Base-by-base conservation (phyloP, 1,140 invertebrate species). In the Harpegnathos saltator region DNA sequence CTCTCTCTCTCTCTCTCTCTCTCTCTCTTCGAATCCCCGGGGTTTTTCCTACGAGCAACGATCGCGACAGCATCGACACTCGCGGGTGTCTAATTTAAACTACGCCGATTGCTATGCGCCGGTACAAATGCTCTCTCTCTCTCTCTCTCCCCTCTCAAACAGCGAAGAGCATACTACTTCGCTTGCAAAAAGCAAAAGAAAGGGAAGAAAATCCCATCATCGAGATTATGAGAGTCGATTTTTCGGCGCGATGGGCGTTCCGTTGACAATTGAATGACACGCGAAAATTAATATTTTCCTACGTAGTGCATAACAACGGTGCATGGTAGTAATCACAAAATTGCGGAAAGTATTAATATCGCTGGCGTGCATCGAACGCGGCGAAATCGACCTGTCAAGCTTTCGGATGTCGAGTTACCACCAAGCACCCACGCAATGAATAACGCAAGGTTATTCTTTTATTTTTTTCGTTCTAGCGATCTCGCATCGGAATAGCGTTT, bases 401-500 rank as follows among this genome's bases (percentile, higher is more conserved):
- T 63, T 22, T 19, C 62, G n/a, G 0, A n/a, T 75, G 3, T 63
- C 44, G 15, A 75, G 22, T 69, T 65, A 22, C 19, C n/a, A 22
- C 19, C n/a, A 52, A 69, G 29, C 52, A 33, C 19, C 14, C 9
- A 19, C 24, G 5, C 22, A 29, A 75, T 54, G n/a, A 9, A 63
- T 54, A 75, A 65, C 24, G 12, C n/a, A 52, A 17, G n/a, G 1
- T 62, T 63, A 24, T 9, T 44, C 24, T n/a, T 74, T 63, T 50
- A 17, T 1, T 33, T 1, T 75, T 52, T 63, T 17, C n/a, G 24
- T 24, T 52, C n/a, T 33, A 63, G 3, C 26, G n/a, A 77, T 65
- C 33, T 65, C 44, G 33, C 9, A 54, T 54, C 33, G 52, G 19
- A 62, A 50, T 50, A 3, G 29, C 24, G 26, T 29, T 26, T 9